Conservation (phyloP, 2,888 invertebrate species). For the Phyto melanocephala region DNA sequence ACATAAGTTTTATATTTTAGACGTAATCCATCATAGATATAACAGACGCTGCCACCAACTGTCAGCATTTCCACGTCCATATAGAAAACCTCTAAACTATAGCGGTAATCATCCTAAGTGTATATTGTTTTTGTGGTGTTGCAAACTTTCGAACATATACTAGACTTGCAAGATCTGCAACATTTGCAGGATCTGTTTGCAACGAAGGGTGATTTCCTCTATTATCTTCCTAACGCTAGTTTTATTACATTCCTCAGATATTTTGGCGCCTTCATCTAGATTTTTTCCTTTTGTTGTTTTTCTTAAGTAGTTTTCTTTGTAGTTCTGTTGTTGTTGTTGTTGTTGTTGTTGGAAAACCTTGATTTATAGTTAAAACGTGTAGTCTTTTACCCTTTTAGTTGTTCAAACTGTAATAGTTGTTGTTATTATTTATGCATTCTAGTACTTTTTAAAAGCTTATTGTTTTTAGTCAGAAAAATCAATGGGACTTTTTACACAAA, state of each 20-base stretch:
- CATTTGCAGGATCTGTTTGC: no score
- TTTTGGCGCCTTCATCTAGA: conserved; percentile 30
- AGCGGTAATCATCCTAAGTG: no score
- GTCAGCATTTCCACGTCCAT: no score
- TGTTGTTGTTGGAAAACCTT: conserved; percentile 24
- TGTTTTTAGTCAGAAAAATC: conserved; percentile 31
- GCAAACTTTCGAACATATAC: no score
- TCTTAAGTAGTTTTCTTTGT: conserved; percentile 34
- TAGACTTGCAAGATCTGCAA: no score
- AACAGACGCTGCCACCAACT: no score
- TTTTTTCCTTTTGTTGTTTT: background rate
- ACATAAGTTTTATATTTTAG: no score
- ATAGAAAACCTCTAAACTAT: no score
- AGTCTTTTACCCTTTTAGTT: background rate
- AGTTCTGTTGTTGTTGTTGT: background rate
- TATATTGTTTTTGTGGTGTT: no score
- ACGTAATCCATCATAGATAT: no score
- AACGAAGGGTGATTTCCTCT: no score
- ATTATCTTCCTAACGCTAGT: background rate
- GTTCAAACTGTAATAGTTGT: background rate
- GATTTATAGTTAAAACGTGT: conserved; percentile 8
- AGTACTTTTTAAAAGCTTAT: conserved; percentile 7
- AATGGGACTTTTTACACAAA: conserved; percentile 7
- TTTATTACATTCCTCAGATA: conserved; percentile 18
- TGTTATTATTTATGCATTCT: background rate